A percentile compares a stretch with the other conserved stretches of the same genome.
phyloP scores from a whole-genome alignment of 1,140 invertebrate genomes.

The honey bee (Apis mellifera) region DNA sequence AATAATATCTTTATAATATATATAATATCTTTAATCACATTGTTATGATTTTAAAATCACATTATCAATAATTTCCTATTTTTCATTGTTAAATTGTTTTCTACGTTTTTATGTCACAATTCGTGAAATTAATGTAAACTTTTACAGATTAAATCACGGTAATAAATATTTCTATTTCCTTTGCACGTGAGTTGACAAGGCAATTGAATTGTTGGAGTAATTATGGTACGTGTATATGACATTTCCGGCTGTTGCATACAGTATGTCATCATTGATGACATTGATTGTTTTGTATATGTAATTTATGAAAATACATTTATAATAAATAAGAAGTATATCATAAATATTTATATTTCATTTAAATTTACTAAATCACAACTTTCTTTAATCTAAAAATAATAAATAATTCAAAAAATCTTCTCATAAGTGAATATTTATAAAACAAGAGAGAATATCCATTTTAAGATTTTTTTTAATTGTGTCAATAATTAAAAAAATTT shows the following conservation, averaged over 20 bases:
- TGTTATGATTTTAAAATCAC: background rate
- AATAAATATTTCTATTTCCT: slow-evolving; percentile 19
- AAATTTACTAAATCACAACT: background rate
- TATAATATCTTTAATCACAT: too few species aligned
- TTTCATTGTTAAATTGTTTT: too few species aligned
- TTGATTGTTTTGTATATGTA: background rate
- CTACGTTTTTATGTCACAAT: background rate
- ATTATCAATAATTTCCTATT: background rate
- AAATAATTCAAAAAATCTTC: background rate
- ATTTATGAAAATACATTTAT: slow-evolving; percentile 9
- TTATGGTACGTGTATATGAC: slow-evolving; percentile 44
- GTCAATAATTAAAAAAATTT: background rate
- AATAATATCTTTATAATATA: too few species aligned
- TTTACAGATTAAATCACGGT: background rate
- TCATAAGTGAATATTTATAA: background rate
- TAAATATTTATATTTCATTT: too few species aligned
- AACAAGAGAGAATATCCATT: background rate
- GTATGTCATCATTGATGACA: slow-evolving; percentile 38
- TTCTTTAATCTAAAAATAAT: background rate
- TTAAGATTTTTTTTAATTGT: background rate
- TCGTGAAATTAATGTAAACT: background rate
- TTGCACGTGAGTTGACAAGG: slow-evolving; percentile 3
- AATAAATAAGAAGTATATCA: background rate
- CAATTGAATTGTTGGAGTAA: slow-evolving; percentile 27
- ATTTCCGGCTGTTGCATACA: slow-evolving; percentile 42